Conservation (phyloP, 1,140 invertebrate genomes). For the Brachystomella parvula region DNA sequence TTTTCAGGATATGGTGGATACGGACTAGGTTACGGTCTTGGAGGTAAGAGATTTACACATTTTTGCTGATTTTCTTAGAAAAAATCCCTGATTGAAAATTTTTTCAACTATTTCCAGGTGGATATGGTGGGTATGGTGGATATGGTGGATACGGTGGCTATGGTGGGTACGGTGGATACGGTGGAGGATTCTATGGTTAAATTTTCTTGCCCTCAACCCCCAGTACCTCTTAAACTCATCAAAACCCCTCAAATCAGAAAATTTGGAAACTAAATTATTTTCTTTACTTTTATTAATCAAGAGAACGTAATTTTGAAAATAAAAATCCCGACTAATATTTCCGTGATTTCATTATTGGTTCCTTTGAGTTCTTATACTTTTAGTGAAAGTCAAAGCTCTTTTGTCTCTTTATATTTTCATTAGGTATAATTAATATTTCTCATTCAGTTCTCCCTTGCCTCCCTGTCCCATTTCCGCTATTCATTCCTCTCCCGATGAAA, state of each 20-base stretch:
- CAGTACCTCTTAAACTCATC: background rate
- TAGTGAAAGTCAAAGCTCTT: too few species aligned
- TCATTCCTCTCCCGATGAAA: background rate
- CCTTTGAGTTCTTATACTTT: background rate
- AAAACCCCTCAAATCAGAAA: background rate
- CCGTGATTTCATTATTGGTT: background rate
- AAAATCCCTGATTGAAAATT: too few species aligned
- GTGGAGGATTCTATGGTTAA: background rate
- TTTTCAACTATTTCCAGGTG: too few species aligned
- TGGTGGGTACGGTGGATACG: constrained; percentile 16
- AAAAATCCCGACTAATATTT: background rate
- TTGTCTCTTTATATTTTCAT: background rate
- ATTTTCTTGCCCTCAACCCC: background rate
- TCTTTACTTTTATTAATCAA: background rate
- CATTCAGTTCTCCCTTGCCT: background rate
- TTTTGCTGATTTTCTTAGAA: too few species aligned
- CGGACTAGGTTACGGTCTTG: constrained; percentile 3
- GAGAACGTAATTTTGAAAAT: background rate
- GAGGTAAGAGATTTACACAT: too few species aligned
- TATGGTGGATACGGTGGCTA: constrained; percentile 19
- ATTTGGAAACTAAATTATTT: background rate
- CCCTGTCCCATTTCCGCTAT: background rate
- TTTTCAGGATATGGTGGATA: constrained; percentile 19
- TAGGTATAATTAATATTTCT: background rate
- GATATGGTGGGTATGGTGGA: too few species aligned